These are phyloP conservation scores for Trichogramma evanescens DNA, from an alignment of 2,888 invertebrate species.

Conservation along the genomic window DNA sequence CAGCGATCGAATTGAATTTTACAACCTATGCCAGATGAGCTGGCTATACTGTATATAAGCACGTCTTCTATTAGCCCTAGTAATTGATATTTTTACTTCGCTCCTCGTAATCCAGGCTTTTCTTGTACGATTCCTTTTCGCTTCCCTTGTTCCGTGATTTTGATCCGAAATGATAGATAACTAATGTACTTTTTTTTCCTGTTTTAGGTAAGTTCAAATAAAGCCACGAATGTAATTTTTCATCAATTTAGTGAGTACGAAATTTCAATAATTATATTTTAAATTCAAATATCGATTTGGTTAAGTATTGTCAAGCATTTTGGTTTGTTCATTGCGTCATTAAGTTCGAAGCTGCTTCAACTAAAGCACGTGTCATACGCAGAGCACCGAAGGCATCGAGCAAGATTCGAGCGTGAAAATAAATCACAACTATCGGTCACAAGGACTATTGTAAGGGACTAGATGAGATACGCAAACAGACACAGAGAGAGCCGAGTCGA, in stretches of 20 bases:
- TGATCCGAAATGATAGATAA: conserved; percentile 17
- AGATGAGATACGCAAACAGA: too few relatives aligned
- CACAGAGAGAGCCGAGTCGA: too few relatives aligned
- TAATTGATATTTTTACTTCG: conserved; percentile 16
- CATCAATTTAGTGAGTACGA: not conserved
- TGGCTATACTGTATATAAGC: too few relatives aligned
- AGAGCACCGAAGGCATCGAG: not conserved
- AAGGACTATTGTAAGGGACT: too few relatives aligned
- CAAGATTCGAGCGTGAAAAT: not conserved
- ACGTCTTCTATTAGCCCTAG: conserved; percentile 30
- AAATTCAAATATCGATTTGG: not conserved
- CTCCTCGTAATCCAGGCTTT: not conserved
- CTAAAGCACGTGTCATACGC: too few relatives aligned
- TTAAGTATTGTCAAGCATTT: not conserved
- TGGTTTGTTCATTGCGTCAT: not conserved
- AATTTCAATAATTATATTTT: not conserved
- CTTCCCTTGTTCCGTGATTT: not conserved
- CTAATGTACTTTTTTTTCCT: conserved; percentile 24
- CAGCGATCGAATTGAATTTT: conserved; percentile 34
- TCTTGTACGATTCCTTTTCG: not conserved
- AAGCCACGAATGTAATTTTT: not conserved
- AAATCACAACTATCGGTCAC: not conserved
- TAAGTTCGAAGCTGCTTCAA: too few relatives aligned
- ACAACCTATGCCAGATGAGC: conserved; percentile 21
- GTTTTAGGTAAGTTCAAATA: conserved; percentile 34